Conservation (phyloP, 2,113 vertebrate species). For the Cheilinus undulatus region DNA sequence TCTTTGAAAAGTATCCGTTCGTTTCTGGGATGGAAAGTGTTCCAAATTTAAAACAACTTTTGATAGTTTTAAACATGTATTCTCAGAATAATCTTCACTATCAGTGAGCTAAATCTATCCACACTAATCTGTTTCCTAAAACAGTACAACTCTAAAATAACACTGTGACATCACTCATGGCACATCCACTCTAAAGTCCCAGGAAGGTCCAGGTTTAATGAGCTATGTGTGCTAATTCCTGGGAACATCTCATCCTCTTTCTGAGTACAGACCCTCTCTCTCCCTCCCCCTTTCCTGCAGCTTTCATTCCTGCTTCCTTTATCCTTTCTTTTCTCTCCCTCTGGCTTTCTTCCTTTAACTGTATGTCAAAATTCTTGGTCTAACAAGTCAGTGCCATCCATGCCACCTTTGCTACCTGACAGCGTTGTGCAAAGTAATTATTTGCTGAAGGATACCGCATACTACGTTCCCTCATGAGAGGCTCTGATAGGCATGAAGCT, state of each 20-base stretch:
- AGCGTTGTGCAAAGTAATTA: slow-evolving; percentile 50
- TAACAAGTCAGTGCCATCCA: slow-evolving; percentile 30
- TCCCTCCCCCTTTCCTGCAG: neutral
- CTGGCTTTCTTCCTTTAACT: slow-evolving; percentile 14
- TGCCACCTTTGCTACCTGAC: slow-evolving; percentile 40
- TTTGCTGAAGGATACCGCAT: slow-evolving; percentile 19
- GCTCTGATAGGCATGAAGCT: slow-evolving; percentile 5
- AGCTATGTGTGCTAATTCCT: slow-evolving; percentile 49
- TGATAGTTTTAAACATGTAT: too few relatives aligned
- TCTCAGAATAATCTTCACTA: neutral
- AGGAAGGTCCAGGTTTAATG: slow-evolving; percentile 13
- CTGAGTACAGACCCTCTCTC: neutral
- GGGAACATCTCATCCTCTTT: slow-evolving; percentile 25
- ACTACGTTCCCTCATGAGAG: slow-evolving; percentile 19
- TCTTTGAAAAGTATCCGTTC: too few relatives aligned
- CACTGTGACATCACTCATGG: slow-evolving; percentile 9
- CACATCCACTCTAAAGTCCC: slow-evolving; percentile 42
- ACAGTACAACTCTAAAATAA: neutral
- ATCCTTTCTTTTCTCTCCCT: slow-evolving; percentile 15
- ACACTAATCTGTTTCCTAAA: neutral
- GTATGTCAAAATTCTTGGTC: neutral
- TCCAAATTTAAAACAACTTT: too few relatives aligned
- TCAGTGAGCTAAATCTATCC: neutral
- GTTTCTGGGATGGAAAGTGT: too few relatives aligned
- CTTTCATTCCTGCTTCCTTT: slow-evolving; percentile 1